These are phyloP conservation scores for Platalea minor DNA, from an alignment of 2,797 vertebrate genomes.

Conservation along the genomic window DNA sequence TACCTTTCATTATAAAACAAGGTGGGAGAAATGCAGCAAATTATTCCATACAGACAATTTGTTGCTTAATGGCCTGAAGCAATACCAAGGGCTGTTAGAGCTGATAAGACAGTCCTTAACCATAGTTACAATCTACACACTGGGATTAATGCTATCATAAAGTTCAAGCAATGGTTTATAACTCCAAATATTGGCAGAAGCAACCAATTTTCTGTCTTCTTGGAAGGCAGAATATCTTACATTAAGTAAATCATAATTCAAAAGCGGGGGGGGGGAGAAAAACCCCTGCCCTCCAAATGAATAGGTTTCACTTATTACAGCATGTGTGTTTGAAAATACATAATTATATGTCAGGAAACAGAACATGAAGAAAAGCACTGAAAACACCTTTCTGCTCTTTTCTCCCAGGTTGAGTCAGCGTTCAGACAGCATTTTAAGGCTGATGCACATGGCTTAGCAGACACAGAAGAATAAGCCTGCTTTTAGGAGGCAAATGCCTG, in stretches of 20 bases:
- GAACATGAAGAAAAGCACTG: neutral
- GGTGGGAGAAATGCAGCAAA: conserved; percentile 47
- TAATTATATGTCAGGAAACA: neutral
- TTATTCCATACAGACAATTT: conserved; percentile 61
- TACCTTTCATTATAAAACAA: conserved; percentile 46
- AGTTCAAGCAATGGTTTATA: conserved; percentile 56
- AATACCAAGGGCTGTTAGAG: conserved; percentile 45
- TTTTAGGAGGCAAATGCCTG: conserved; percentile 6
- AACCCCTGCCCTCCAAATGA: neutral
- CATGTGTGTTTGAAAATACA: neutral
- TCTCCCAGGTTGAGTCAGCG: neutral
- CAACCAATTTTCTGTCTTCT: conserved; percentile 62
- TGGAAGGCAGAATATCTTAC: conserved; percentile 42
- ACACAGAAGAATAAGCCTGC: neutral
- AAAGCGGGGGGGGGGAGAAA: neutral
- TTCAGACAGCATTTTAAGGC: neutral
- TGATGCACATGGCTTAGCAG: neutral
- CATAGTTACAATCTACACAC: conserved; percentile 47
- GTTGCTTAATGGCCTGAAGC: conserved; percentile 65
- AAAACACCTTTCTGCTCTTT: neutral
- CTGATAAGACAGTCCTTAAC: conserved; percentile 53
- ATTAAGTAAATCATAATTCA: conserved; percentile 46
- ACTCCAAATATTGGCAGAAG: conserved; percentile 62
- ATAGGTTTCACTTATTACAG: neutral
- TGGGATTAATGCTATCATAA: conserved; percentile 58